Percentiles rank a stretch among this genome's conserved stretches.
phyloP scores from a whole-genome alignment of 2,113 vertebrate species.

The Phoenicopterus ruber region DNA sequence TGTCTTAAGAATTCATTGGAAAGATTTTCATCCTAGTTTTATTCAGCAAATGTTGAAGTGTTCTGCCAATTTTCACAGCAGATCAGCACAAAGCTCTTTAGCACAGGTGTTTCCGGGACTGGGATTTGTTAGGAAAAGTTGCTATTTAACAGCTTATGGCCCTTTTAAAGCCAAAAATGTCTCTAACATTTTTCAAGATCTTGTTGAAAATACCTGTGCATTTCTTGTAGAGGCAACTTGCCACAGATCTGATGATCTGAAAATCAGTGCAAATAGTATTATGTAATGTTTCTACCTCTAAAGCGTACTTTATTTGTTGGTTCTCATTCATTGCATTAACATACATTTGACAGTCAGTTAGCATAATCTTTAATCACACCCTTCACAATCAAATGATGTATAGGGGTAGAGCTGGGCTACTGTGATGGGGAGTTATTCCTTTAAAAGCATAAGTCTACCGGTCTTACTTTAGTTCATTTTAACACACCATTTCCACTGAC shows the following conservation, averaged over 20 bases:
- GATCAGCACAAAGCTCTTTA: neutral
- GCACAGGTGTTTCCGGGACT: neutral
- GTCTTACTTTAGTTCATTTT: slow-evolving; percentile 35
- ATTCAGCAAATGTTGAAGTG: neutral
- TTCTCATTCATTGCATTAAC: neutral
- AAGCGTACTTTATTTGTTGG: neutral
- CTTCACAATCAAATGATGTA: neutral
- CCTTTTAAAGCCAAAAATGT: neutral
- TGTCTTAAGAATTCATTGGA: neutral
- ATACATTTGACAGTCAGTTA: neutral
- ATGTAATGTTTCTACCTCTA: neutral
- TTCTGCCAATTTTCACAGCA: neutral
- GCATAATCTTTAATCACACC: neutral
- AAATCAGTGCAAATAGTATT: neutral
- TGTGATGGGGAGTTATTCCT: neutral
- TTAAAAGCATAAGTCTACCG: neutral
- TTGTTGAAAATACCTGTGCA: neutral
- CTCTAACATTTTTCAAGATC: neutral
- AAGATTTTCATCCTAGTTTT: neutral
- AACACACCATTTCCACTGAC: neutral
- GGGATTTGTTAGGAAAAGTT: neutral
- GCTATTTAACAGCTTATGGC: neutral
- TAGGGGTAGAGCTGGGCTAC: neutral
- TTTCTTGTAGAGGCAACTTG: neutral
- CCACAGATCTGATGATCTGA: neutral